These are phyloP conservation scores for Hydrocynus forskahlii DNA, from an alignment of 2,797 vertebrate species.

Conservation along the genomic window DNA sequence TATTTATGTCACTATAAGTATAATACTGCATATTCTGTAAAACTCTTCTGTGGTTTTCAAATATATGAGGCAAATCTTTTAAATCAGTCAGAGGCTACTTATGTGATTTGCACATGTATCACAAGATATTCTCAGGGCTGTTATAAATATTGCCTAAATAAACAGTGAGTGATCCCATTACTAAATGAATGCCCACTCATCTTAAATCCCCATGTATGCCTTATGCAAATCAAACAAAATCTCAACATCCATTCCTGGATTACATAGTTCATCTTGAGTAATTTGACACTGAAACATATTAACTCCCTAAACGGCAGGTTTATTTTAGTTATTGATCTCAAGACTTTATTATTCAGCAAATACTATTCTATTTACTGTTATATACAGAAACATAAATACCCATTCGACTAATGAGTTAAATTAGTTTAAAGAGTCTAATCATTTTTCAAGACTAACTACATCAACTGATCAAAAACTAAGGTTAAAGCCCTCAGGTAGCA, in stretches of 20 bases:
- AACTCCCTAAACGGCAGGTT: not conserved
- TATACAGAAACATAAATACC: no score
- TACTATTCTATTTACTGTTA: no score
- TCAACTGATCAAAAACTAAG: slow-evolving; percentile 6
- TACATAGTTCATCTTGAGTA: not conserved
- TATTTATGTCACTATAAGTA: not conserved
- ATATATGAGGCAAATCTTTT: not conserved
- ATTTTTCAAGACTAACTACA: not conserved
- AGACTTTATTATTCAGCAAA: no score
- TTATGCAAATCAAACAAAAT: not conserved
- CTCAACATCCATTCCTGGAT: not conserved
- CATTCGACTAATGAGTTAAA: no score
- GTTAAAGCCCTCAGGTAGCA: not conserved
- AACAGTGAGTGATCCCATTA: not conserved
- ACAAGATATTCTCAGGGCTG: not conserved
- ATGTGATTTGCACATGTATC: not conserved
- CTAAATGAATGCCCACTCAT: not conserved
- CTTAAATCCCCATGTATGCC: not conserved
- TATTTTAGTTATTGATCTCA: no score
- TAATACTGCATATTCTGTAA: not conserved
- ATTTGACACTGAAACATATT: not conserved
- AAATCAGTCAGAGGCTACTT: not conserved
- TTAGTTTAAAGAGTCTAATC: not conserved
- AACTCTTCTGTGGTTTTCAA: not conserved
- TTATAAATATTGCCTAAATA: slow-evolving; percentile 6